Conservation (phyloP, 2,888 invertebrate species). For the Amiota minor region DNA sequence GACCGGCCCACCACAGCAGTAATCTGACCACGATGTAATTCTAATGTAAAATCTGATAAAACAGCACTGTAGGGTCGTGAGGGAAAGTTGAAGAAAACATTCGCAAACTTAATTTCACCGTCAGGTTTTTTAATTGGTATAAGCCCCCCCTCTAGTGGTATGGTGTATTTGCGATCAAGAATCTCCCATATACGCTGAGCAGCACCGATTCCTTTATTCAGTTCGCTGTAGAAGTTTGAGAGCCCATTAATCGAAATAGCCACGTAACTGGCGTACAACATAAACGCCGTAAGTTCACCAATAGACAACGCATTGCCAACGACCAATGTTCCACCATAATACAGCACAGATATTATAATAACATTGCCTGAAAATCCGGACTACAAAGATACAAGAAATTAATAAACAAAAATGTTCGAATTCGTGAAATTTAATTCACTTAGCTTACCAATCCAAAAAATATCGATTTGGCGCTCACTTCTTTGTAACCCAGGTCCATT, state of each 20-base stretch:
- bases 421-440: background rate
- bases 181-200: slow-evolving; percentile 92
- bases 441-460: slow-evolving; percentile 91
- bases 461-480: slow-evolving; percentile 88
- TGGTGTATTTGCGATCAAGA: slow-evolving; percentile 84
- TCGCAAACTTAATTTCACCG: slow-evolving; percentile 82
- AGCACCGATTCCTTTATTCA: slow-evolving; percentile 95
- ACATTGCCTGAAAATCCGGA: slow-evolving; percentile 92
- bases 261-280: slow-evolving; percentile 94
- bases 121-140: slow-evolving; percentile 64
- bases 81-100: slow-evolving; percentile 84
- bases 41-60: slow-evolving; percentile 80
- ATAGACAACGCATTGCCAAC: slow-evolving; percentile 84
- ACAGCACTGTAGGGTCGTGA: slow-evolving; percentile 77
- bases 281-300: slow-evolving; percentile 93
- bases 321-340: slow-evolving; percentile 93
- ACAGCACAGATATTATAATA: slow-evolving; percentile 91
- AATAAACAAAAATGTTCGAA: slow-evolving; percentile 15
- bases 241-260: slow-evolving; percentile 92
- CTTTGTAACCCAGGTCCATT: slow-evolving; percentile 86
- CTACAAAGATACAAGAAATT: slow-evolving; percentile 72
- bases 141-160: slow-evolving; percentile 78
- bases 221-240: slow-evolving; percentile 93
- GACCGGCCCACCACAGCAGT: slow-evolving; percentile 91
- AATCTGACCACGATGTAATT: slow-evolving; percentile 80